Conservation (phyloP, 2,113 vertebrate genomes). For the Scortum barcoo region DNA sequence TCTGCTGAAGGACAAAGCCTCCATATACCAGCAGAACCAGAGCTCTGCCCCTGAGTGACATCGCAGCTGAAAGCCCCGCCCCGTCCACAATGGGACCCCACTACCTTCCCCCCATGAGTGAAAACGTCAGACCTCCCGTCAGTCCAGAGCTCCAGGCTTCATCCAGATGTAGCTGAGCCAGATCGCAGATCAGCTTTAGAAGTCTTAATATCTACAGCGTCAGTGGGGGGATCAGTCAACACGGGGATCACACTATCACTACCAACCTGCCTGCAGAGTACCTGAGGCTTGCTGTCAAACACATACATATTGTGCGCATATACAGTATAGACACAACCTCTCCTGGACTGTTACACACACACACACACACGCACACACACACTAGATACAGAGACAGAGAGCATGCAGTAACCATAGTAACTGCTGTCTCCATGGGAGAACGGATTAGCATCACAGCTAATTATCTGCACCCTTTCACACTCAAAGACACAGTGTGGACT, state of each 20-base stretch:
- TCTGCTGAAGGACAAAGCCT: slow-evolving; percentile 97
- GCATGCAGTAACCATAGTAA: slow-evolving; percentile 74
- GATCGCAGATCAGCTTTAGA: slow-evolving; percentile 58
- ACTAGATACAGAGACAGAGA: slow-evolving; percentile 53
- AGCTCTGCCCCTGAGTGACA: slow-evolving; percentile 85
- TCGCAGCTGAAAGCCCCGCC: background rate
- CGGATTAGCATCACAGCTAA: slow-evolving; percentile 70
- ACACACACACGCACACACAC: too few relatives aligned
- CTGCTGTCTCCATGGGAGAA: slow-evolving; percentile 69
- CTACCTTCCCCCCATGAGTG: slow-evolving; percentile 18
- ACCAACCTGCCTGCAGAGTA: slow-evolving; percentile 57
- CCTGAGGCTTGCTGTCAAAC: slow-evolving; percentile 45
- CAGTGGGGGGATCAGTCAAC: slow-evolving; percentile 58
- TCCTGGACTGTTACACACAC: slow-evolving; percentile 73
- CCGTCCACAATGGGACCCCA: slow-evolving; percentile 31
- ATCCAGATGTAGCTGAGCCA: slow-evolving; percentile 62
- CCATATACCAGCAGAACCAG: slow-evolving; percentile 98
- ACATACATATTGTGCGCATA: slow-evolving; percentile 47
- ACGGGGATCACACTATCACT: slow-evolving; percentile 55
- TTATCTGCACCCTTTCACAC: slow-evolving; percentile 60
- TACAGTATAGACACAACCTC: slow-evolving; percentile 50
- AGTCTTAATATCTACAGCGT: slow-evolving; percentile 52
- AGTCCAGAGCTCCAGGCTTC: slow-evolving; percentile 41
- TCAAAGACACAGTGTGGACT: slow-evolving; percentile 49
- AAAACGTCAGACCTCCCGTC: slow-evolving; percentile 59